Conservation (phyloP, 2,888 invertebrate genomes). For the Celastrina argiolus region DNA sequence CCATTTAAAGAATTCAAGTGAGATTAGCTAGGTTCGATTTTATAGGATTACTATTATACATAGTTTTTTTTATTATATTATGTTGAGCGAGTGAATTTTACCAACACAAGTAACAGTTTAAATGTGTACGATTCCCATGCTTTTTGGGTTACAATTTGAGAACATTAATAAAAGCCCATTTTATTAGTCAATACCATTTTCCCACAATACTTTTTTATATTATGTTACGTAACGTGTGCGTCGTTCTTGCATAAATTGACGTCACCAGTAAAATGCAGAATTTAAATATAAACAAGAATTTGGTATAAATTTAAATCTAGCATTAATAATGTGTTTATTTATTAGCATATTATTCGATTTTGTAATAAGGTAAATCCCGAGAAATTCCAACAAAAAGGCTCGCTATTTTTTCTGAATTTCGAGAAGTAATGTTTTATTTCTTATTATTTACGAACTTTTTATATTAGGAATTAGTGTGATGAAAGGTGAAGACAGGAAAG, state of each 20-base stretch:
- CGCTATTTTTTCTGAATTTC: not conserved
- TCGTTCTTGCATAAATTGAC: not conserved
- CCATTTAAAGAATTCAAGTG: no score
- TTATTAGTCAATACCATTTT: not conserved
- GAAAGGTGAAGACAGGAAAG: conserved; percentile 1
- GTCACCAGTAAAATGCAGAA: not conserved
- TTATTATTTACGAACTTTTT: not conserved
- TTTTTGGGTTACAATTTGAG: not conserved
- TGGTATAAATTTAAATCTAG: not conserved
- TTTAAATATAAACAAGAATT: not conserved
- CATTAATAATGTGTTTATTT: not conserved
- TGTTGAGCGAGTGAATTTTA: not conserved
- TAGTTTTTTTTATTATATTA: not conserved
- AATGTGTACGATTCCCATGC: not conserved
- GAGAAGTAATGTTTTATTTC: not conserved
- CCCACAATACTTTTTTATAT: not conserved
- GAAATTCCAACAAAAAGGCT: not conserved
- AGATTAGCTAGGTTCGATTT: no score
- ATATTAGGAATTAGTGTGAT: not conserved
- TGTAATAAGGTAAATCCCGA: not conserved
- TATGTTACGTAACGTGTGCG: not conserved
- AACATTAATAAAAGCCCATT: not conserved
- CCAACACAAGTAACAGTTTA: not conserved
- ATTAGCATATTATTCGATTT: not conserved
- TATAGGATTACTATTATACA: no score